Evolutionary conservation across 2,797 vertebrate species (phyloP), one percentile per base, ranked within the genome.

Genomic region (Pipistrellus nathusii): DNA sequence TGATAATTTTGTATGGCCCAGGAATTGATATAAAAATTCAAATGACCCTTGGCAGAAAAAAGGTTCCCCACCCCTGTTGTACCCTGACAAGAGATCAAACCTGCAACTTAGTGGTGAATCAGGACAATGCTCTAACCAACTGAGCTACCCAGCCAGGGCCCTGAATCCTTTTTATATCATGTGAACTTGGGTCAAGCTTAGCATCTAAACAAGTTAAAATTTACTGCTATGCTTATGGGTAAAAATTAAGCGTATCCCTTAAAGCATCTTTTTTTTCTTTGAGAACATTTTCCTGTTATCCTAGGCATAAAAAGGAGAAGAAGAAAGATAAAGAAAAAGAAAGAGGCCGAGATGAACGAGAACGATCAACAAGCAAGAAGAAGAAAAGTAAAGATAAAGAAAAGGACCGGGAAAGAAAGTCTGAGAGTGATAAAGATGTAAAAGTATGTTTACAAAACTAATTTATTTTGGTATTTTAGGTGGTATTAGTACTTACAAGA

Each of bases 311-410:
- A 98, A 99, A 99, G 97, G 99, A 99, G 83, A 99, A 99, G 97
- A 99, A 99, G 38, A 99, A 99, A 46, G 99, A 99, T 89, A 99
- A 99, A 95, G 99, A 99, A 41, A 98, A 99, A 75, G 99, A 99
- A 93, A 98, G 99, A 64, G 98, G 98, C 96, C 97, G 99, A 82
- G 99, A 99, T 1, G 99, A 99, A 97, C 98, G 99, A 88, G 99
- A 99, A 91, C 97, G 99, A 10, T 99, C 99, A 6, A 98, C 98
- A 69, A 99, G 99, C 96, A 99, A 99, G 98, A 99, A 99, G 97
- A 99, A 99, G 94, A 99, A 99, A 94, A 99, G 99, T 98, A 99
- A 99, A 98, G 99, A 99, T 91, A 99, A 99, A 80, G 98, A 98
- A 64, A 98, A 98, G 94, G 99, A 99, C 1, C 98, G 98, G 3